Evolutionary conservation across 2,888 invertebrate genomes (phyloP), one percentile per base, ranked within the genome.

Genomic region (Cremastobaeus sp.): DNA sequence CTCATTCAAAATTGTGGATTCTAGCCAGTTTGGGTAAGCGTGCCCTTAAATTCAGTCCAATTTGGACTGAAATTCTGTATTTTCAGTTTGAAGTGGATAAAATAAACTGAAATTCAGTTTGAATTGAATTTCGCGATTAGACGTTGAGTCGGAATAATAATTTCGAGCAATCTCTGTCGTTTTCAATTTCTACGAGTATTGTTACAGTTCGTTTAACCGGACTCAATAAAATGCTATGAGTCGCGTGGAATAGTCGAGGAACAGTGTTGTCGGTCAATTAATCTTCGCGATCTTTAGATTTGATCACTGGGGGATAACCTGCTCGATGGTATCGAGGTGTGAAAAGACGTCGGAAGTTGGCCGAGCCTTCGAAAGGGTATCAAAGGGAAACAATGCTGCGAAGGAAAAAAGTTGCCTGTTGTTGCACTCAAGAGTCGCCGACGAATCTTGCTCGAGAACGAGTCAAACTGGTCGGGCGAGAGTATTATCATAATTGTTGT

Each of bases 261-360:
- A 55, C 25, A 37, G 37, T 65, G 65, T 74, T 54, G 45, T 32
- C 30, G 21, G 47, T 60, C 70, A 50, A 74, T 74, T 70, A 70
- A 70, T 74, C 70, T 70, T 25, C 15, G 11, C 34, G 69, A 70
- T 74, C 70, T 74, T 35, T 1, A 20, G 57, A 52, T 25, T 47
- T 34, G 54, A 74, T 69, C 54, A 28, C 15, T 15, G 17, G 37
- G 60, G 57, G 54, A 60, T 59, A 64, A 37, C 39, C 18, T 32
- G 34, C 18, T 25, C 54, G 62, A 65, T 64, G 39, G 17, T 69
- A 74, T 74, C 74, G 59, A 69, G 64, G 74, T 74, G 74, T 74
- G 74, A 85, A 85, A 69, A 70, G 60, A 73, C 64, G 76, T 71
- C 71, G 65, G 65, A 65, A 68, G 66, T 64, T 60, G 64, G 25